phyloP scores from a whole-genome alignment of 2,888 invertebrate species.

The Serripes groenlandicus region DNA sequence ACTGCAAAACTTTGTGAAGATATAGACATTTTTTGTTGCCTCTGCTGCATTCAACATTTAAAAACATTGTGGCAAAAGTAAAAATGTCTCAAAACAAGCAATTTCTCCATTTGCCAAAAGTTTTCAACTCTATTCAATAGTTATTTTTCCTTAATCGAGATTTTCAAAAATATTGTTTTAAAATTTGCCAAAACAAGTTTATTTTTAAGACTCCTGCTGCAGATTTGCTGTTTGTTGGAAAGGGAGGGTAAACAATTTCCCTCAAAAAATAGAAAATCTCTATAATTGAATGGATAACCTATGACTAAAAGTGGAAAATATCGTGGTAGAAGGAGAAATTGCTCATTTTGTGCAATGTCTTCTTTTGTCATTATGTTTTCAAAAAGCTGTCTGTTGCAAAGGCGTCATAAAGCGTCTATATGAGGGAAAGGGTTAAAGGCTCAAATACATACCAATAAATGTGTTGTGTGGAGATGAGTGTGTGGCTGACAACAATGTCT shows the following conservation, averaged over 20 bases:
- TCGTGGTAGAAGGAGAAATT: neutral
- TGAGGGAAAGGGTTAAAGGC: neutral
- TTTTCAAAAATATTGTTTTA: too few species aligned
- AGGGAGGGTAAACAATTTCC: neutral
- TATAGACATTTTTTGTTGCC: too few species aligned
- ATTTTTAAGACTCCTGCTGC: neutral
- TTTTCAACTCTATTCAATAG: too few species aligned
- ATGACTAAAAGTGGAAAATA: neutral
- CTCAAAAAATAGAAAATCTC: neutral
- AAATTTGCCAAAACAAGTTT: too few species aligned
- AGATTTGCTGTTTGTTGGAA: neutral
- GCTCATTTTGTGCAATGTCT: neutral
- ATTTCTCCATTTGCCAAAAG: neutral
- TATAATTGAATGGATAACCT: too few species aligned
- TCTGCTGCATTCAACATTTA: too few species aligned
- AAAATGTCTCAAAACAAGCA: neutral
- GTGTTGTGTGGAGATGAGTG: neutral
- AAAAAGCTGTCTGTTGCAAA: neutral
- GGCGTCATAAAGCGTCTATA: neutral
- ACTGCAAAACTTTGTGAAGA: neutral
- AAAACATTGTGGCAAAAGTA: neutral
- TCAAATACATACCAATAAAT: neutral
- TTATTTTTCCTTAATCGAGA: too few species aligned
- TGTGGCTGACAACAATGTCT: slow-evolving; percentile 10
- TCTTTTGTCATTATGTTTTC: neutral